Evolutionary conservation across 1,140 invertebrate genomes (phyloP), one percentile per base, ranked within the genome.

Genomic region (Cyclargus thomasi): DNA sequence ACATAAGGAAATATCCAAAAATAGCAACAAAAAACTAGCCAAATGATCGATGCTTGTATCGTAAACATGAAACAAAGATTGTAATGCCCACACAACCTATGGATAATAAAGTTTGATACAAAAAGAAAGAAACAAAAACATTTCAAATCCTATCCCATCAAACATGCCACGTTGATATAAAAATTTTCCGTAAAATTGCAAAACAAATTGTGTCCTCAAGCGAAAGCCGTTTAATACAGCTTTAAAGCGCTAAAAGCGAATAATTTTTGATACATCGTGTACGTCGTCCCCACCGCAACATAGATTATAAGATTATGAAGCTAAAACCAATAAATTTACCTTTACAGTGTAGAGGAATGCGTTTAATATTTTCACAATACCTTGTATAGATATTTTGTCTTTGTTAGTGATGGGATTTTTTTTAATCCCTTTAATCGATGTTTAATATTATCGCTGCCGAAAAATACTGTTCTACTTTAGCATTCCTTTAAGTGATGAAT

Each of bases 321-420:
- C 68, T 71, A 76, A 76, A 77, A 73, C 73, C 78, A 77, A 83
- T 82, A 83, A 83, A 82, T 82, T 77, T 73, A 73, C 75, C 67
- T 76, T 73, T 73, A 75, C 77, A 75, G 74, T 74, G 76, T 70
- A 70, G 69, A 71, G 74, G 73, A 79, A 80, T 77, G 76, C 75
- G 72, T 77, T 81, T 80, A 80, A 83, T 79, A 81, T 81, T 82
- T 82, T 76, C 75, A 68, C 70, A 71, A 72, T 73, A 66, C 67
- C 69, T 66, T 65, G 68, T 73, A 72, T 74, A 73, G 73, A 73
- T 70, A 70, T 67, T 74, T 71, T 81, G 76, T 79, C 73, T 74
- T 72, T 70, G 17, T 63, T 78, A 77, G 78, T 71, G 71, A 68
- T 73, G 74, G 67, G 57, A 63, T n/a, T n/a, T n/a, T n/a, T n/a